A percentile compares a stretch with the other conserved stretches of the same genome.
Evolutionary conservation across 2,888 invertebrate species (phyloP).

Genomic region (Glyphotaelius pellucidus): DNA sequence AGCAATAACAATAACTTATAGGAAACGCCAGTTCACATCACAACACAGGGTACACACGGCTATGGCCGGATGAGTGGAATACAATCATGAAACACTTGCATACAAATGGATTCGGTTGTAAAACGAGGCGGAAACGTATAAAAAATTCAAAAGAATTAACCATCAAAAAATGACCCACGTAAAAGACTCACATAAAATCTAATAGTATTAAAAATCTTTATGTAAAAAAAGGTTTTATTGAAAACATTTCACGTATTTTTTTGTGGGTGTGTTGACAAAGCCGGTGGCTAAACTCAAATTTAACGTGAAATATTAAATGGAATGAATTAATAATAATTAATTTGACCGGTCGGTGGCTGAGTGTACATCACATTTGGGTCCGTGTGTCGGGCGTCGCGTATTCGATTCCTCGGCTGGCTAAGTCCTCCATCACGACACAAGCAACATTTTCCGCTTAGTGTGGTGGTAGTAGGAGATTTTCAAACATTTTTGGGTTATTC

Average conservation of each 20-base stretch:
- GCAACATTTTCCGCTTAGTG: too few relatives aligned
- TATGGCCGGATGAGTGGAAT: neutral
- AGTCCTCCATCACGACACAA: too few relatives aligned
- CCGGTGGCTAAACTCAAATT: neutral
- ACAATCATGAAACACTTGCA: neutral
- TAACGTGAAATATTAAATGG: neutral
- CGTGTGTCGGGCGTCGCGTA: too few relatives aligned
- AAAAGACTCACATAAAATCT: neutral
- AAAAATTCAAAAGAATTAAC: neutral
- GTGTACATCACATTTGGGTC: too few relatives aligned
- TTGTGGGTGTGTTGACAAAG: neutral
- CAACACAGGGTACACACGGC: too few relatives aligned
- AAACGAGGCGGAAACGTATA: neutral
- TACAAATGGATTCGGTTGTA: neutral
- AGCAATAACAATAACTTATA: neutral
- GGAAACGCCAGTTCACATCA: too few relatives aligned
- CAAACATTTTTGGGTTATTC: too few relatives aligned
- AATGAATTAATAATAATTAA: too few relatives aligned
- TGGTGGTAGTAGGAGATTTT: too few relatives aligned
- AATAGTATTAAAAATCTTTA: neutral
- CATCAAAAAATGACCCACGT: neutral
- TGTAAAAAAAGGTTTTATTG: neutral
- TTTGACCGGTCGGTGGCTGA: too few relatives aligned
- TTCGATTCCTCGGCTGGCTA: too few relatives aligned
- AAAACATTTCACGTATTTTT: neutral